phyloP scores from a whole-genome alignment of 2,888 invertebrate genomes.

The Morpho achilles region DNA sequence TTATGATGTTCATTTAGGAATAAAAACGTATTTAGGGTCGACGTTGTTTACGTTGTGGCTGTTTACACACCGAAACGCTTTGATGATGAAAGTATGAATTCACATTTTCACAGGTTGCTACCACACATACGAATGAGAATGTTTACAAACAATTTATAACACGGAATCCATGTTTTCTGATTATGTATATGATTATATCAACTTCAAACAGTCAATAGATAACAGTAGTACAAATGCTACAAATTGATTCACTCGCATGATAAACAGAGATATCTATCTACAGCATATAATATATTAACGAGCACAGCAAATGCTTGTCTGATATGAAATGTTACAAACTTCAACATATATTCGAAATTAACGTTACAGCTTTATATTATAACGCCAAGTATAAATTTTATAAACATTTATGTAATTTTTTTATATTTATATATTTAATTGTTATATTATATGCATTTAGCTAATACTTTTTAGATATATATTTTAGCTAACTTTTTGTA shows the following conservation, averaged over 20 bases:
- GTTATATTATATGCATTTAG: too few relatives aligned
- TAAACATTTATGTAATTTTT: neutral
- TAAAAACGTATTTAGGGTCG: conserved; percentile 17
- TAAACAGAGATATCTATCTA: neutral
- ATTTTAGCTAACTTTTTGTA: conserved; percentile 11
- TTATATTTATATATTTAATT: neutral
- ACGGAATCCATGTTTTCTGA: neutral
- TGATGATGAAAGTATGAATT: conserved; percentile 7
- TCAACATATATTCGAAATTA: too few relatives aligned
- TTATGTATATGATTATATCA: neutral
- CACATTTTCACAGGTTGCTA: conserved; percentile 3
- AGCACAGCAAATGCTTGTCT: neutral
- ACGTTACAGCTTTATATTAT: neutral
- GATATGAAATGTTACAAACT: too few relatives aligned
- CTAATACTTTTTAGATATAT: too few relatives aligned
- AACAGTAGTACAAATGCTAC: neutral
- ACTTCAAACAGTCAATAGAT: neutral
- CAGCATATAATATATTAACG: neutral
- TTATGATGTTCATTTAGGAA: neutral
- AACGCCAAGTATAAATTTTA: neutral
- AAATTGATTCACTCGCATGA: conserved; percentile 7
- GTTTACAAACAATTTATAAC: conserved; percentile 9
- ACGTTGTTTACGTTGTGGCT: conserved; percentile 15
- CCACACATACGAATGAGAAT: conserved; percentile 17
- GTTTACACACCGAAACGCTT: conserved; percentile 18